These are phyloP conservation scores for Phymastichus coffea DNA, from an alignment of 1,140 invertebrate species.

Conservation along the genomic window DNA sequence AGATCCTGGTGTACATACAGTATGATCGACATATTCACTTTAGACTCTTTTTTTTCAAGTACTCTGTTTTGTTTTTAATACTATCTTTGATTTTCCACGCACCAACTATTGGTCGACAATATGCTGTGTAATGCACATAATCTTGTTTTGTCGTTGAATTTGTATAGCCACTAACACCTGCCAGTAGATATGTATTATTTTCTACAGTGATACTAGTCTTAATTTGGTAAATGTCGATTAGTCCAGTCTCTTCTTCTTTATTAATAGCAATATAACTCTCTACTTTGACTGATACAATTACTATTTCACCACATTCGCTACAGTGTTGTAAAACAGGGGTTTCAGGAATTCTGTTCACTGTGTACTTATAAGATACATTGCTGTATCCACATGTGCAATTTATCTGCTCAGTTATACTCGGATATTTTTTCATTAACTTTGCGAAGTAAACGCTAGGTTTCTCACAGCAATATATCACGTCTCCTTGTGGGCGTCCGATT, in stretches of 20 bases:
- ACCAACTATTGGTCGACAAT: too few species aligned
- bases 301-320: not conserved
- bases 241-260: not conserved
- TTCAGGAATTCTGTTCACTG: not conserved
- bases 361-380: not conserved
- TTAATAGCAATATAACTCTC: not conserved
- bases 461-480: too few species aligned
- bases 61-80: too few species aligned
- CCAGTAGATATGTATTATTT: not conserved
- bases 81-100: too few species aligned
- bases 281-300: not conserved
- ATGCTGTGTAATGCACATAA: not conserved
- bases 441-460: too few species aligned
- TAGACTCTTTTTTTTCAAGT: too few species aligned
- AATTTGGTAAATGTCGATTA: not conserved
- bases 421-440: too few species aligned
- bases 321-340: not conserved
- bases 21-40: too few species aligned
- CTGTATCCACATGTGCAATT: too few species aligned
- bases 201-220: not conserved
- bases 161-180: not conserved
- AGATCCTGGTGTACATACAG: too few species aligned
- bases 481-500: too few species aligned
- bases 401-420: too few species aligned
- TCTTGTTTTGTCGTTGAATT: not conserved